phyloP scores from a whole-genome alignment of 2,797 vertebrate species.

The Glyptemys insculpta region DNA sequence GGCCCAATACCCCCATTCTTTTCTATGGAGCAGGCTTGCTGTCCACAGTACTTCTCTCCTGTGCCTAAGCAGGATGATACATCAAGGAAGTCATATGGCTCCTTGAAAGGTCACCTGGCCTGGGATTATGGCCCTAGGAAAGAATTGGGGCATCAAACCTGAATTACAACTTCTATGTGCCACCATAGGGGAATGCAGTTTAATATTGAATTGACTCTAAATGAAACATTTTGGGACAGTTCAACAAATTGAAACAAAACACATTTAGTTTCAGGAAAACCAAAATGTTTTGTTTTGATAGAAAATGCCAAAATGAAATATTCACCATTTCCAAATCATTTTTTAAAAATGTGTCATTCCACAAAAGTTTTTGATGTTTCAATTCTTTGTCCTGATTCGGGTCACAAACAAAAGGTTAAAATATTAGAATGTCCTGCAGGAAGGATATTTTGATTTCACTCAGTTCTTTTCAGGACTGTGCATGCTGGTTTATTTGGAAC shows the following conservation, averaged over 20 bases:
- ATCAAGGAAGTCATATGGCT: no score
- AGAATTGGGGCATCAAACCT: no score
- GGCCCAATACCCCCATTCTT: constrained; percentile 19
- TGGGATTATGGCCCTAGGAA: no score
- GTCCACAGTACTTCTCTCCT: no score
- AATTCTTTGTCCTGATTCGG: not conserved
- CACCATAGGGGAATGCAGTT: no score
- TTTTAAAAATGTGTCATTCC: not conserved
- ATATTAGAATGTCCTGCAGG: not conserved
- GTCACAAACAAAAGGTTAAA: not conserved
- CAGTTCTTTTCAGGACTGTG: not conserved
- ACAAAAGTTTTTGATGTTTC: not conserved
- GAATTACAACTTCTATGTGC: no score
- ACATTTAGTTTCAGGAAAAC: not conserved
- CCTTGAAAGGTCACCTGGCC: no score
- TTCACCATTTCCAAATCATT: not conserved
- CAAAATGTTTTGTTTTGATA: not conserved
- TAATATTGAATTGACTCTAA: no score
- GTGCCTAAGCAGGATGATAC: no score
- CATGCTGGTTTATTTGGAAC: not conserved
- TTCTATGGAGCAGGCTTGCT: no score
- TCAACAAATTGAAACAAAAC: constrained; percentile 35
- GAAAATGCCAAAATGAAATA: not conserved
- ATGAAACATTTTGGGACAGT: no score
- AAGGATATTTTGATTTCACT: not conserved